phyloP scores from a whole-genome alignment of 2,113 vertebrate genomes.

The Ascaphus truei region DNA sequence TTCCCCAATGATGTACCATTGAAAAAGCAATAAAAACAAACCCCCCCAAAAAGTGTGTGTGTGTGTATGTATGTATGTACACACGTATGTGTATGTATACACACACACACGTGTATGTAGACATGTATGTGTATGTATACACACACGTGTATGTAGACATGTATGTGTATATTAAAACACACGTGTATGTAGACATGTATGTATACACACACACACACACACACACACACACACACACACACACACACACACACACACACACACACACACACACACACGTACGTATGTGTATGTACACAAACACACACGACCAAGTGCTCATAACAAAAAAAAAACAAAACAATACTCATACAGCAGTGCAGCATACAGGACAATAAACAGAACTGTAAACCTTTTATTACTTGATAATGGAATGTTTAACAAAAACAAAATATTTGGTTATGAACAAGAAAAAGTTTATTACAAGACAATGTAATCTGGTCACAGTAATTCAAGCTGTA shows the following conservation, averaged over 20 bases:
- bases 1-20: background rate
- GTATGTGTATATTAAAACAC: background rate
- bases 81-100: background rate
- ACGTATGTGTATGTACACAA: too few species aligned
- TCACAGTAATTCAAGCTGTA: constrained; percentile 41
- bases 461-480: constrained; percentile 56
- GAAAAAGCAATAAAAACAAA: background rate
- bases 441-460: constrained; percentile 58
- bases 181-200: background rate
- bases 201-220: too few species aligned
- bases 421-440: constrained; percentile 56
- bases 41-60: background rate
- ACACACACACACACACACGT: too few species aligned
- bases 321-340: too few species aligned
- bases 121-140: background rate
- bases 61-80: background rate
- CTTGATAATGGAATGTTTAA: constrained; percentile 61
- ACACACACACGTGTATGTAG: background rate
- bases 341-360: too few species aligned
- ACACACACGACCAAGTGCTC: too few species aligned
- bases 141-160: background rate
- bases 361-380: too few species aligned
- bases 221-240: too few species aligned
- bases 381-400: constrained; percentile 58
- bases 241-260: too few species aligned